These are phyloP conservation scores for Tachyglossus aculeatus DNA, from an alignment of 2,797 vertebrate species.

Conservation along the genomic window DNA sequence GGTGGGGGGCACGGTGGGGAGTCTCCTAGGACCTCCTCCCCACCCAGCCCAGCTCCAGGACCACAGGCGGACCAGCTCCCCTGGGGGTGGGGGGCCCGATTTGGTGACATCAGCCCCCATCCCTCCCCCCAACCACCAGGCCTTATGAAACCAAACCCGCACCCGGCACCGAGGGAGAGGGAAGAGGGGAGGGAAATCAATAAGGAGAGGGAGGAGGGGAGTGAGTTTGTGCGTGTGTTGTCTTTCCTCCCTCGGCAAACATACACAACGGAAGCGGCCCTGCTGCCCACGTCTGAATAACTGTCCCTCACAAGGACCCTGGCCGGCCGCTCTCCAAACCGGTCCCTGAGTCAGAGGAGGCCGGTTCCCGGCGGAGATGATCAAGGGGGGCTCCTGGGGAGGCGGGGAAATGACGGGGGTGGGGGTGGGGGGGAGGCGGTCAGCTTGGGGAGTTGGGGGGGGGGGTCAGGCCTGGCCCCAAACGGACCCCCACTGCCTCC, in stretches of 20 bases:
- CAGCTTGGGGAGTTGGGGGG: background rate
- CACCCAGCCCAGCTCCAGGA: background rate
- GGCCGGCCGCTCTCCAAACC: conserved; percentile 13
- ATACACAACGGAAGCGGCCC: conserved; percentile 41
- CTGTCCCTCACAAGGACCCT: conserved; percentile 27
- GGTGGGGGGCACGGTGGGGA: background rate
- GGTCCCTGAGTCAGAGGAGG: background rate
- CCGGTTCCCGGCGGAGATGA: background rate
- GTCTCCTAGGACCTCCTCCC: too few species aligned
- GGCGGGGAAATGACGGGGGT: too few species aligned
- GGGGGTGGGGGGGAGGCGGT: too few species aligned
- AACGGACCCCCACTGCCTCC: background rate
- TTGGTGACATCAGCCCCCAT: background rate
- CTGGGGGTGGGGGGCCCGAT: background rate
- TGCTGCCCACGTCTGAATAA: conserved; percentile 49
- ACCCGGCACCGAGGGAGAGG: background rate
- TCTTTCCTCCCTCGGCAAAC: conserved; percentile 55
- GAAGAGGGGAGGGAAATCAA: background rate
- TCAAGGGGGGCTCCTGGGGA: background rate
- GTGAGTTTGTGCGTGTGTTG: conserved; percentile 21
- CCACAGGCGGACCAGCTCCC: background rate
- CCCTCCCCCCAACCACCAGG: conserved; percentile 15
- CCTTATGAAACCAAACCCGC: background rate
- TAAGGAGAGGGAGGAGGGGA: conserved; percentile 30
- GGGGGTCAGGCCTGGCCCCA: background rate